phyloP scores from a whole-genome alignment of 2,888 invertebrate genomes.

The Trichogramma evanescens region DNA sequence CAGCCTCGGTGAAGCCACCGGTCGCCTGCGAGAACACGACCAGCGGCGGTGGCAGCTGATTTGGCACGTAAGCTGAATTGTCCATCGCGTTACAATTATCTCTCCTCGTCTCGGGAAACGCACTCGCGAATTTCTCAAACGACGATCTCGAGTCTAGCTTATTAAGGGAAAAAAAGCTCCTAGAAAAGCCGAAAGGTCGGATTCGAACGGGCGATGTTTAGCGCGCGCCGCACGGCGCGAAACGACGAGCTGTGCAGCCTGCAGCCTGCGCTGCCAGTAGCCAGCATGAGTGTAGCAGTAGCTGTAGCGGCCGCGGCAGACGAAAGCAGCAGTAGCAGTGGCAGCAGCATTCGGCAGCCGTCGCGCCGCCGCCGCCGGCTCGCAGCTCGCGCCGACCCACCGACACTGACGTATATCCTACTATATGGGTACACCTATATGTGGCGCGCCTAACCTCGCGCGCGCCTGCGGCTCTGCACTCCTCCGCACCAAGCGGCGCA shows the following conservation, averaged over 20 bases:
- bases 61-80: constrained; percentile 67
- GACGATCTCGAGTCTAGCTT: background rate
- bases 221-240: background rate
- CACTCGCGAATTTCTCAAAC: too few relatives aligned
- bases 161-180: background rate
- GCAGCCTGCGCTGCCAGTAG: background rate
- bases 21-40: constrained; percentile 71
- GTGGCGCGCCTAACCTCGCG: too few relatives aligned
- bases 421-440: too few relatives aligned
- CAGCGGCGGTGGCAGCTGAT: constrained; percentile 66
- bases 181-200: background rate
- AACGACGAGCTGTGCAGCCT: background rate
- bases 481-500: too few relatives aligned
- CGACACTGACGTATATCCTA: too few relatives aligned
- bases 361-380: constrained; percentile 3
- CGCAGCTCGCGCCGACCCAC: too few relatives aligned
- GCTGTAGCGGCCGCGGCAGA: background rate
- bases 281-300: constrained; percentile 14
- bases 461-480: too few relatives aligned
- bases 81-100: constrained; percentile 53
- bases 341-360: constrained; percentile 3
- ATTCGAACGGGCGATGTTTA: background rate
- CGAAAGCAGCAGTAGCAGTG: background rate
- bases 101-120: background rate
- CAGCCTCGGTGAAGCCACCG: constrained; percentile 67